Evolutionary conservation across 2,113 vertebrate genomes (phyloP).

Genomic region (Alosa alosa): DNA sequence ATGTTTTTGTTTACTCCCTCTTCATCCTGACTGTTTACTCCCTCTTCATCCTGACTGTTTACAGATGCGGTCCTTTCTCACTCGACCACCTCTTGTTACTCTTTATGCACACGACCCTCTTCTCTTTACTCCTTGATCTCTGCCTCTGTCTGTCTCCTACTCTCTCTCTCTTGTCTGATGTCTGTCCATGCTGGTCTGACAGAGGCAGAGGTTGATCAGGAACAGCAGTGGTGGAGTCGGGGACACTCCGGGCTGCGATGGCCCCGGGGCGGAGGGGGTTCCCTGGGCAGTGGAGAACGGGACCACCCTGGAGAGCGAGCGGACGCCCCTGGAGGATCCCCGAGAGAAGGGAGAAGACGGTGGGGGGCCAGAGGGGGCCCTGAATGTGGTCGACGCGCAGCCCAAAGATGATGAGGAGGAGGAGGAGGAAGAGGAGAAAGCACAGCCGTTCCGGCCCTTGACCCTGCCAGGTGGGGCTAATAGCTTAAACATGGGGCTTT

Average conservation of each 20-base stretch:
- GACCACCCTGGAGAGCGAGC: constrained; percentile 52
- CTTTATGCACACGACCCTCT: neutral
- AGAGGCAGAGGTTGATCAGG: constrained; percentile 74
- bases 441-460: constrained; percentile 67
- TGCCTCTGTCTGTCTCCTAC: neutral
- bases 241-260: constrained; percentile 30
- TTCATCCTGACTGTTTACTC: neutral
- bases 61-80: neutral
- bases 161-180: constrained; percentile 1
- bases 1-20: neutral
- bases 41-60: neutral
- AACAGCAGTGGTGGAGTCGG: constrained; percentile 52
- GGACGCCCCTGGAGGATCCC: constrained; percentile 55
- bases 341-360: constrained; percentile 44
- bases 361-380: constrained; percentile 24
- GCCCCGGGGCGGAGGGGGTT: constrained; percentile 32
- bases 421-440: constrained; percentile 43
- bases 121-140: neutral
- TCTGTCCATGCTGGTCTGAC: constrained; percentile 27
- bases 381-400: constrained; percentile 34
- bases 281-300: constrained; percentile 63
- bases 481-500: neutral
- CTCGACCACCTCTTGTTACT: neutral
- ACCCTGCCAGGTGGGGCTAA: constrained; percentile 62
- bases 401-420: constrained; percentile 56